phyloP scores from a whole-genome alignment of 2,113 vertebrate genomes.

The Tachuris rubrigastra region DNA sequence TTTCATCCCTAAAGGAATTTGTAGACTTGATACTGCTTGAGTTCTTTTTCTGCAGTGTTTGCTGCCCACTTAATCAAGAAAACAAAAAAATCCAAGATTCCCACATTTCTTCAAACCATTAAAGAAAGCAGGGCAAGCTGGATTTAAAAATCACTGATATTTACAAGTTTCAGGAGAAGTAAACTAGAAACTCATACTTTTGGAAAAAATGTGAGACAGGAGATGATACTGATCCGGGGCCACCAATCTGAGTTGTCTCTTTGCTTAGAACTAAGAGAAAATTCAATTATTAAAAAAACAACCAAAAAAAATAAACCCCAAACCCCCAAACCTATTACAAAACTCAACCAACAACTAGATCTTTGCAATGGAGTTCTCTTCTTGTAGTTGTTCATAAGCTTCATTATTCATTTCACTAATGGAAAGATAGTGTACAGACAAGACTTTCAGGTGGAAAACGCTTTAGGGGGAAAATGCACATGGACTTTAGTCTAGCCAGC shows the following conservation, averaged over 20 bases:
- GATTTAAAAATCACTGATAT: neutral
- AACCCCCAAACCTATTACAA: neutral
- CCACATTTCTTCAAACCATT: rapidly evolving
- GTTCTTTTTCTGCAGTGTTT: neutral
- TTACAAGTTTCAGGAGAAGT: neutral
- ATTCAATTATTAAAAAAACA: neutral
- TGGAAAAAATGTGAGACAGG: neutral
- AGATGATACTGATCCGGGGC: neutral
- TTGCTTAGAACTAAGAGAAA: neutral
- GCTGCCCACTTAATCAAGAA: neutral
- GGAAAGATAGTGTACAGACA: neutral
- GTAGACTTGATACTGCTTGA: neutral
- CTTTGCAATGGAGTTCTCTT: neutral
- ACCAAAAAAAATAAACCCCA: neutral
- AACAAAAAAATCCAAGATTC: neutral
- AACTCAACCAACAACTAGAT: neutral
- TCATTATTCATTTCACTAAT: neutral
- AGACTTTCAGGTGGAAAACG: neutral
- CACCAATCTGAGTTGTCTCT: rapidly evolving
- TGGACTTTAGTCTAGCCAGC: neutral
- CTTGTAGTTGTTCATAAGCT: neutral
- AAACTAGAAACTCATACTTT: neutral
- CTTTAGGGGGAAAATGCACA: neutral
- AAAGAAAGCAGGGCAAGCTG: neutral
- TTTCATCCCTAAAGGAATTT: conserved; percentile 11